phyloP scores from a whole-genome alignment of 1,140 invertebrate genomes.

The Megalopta genalis region DNA sequence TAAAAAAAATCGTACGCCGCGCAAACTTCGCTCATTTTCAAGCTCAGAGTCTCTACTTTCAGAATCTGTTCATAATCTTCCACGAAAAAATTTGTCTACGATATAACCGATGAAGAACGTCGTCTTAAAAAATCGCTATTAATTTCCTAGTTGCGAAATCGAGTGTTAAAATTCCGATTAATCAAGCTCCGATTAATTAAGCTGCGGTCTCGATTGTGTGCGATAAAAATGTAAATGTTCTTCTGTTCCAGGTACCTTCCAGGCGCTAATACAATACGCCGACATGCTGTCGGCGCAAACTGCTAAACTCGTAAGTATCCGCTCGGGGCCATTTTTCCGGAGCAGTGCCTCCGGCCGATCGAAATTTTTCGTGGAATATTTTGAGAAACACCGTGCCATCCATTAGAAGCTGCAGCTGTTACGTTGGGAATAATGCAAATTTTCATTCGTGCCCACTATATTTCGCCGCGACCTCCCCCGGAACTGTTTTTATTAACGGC shows the following conservation, averaged over 20 bases:
- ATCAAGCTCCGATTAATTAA: neutral
- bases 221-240: neutral
- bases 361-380: slow-evolving; percentile 55
- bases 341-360: slow-evolving; percentile 42
- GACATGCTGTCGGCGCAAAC: slow-evolving; percentile 97
- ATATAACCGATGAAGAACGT: too few relatives aligned
- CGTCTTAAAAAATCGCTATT: too few relatives aligned
- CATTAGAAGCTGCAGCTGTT: slow-evolving; percentile 30
- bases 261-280: slow-evolving; percentile 98
- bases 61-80: too few relatives aligned
- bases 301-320: slow-evolving; percentile 92
- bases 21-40: too few relatives aligned
- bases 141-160: too few relatives aligned
- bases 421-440: slow-evolving; percentile 38
- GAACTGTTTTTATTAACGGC: slow-evolving; percentile 16
- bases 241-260: slow-evolving; percentile 94
- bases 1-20: too few relatives aligned
- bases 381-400: slow-evolving; percentile 16
- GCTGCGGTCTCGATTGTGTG: neutral
- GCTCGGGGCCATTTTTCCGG: slow-evolving; percentile 45
- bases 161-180: too few relatives aligned
- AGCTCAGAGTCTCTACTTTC: too few relatives aligned
- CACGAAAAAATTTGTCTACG: too few relatives aligned
- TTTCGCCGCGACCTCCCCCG: neutral
- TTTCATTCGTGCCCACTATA: slow-evolving; percentile 22